Conservation (phyloP, 2,797 vertebrate genomes). For the Cryptoprocta ferox region DNA sequence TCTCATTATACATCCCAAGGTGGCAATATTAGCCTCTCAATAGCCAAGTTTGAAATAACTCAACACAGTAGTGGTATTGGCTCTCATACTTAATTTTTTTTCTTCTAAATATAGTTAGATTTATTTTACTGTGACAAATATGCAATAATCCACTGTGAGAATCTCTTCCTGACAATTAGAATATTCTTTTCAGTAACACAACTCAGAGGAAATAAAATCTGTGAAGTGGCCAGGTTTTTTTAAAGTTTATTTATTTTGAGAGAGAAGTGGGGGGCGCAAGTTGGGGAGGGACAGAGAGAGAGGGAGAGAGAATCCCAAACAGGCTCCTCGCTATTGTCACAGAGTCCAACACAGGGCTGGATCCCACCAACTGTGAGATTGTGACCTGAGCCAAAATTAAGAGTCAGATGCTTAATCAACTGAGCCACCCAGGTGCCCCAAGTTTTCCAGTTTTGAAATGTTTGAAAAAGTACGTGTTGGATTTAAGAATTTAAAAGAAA, state of each 20-base stretch:
- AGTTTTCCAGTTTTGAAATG: not conserved
- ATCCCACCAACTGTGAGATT: no score
- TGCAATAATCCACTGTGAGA: not conserved
- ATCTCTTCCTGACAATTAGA: not conserved
- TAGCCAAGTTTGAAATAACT: not conserved
- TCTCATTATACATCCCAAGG: not conserved
- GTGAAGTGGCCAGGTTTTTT: not conserved
- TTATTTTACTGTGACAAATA: not conserved
- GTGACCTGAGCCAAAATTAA: no score
- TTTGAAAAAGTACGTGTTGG: not conserved
- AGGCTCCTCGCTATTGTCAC: no score
- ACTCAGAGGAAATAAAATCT: conserved; percentile 28
- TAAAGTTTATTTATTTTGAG: no score
- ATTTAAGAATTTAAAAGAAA: not conserved
- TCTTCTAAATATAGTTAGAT: not conserved
- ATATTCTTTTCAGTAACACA: not conserved
- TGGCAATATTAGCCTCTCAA: not conserved
- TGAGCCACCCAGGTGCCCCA: no score
- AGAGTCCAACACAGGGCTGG: no score
- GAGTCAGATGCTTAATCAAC: no score
- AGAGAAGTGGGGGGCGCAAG: no score
- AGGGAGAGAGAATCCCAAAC: no score
- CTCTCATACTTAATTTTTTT: not conserved
- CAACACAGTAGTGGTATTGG: not conserved
- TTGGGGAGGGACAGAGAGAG: no score